Evolutionary conservation across 30 jellyfish, hydroid and myxozoan genomes (phyloP).

Genomic region (Aurelia aurita): DNA sequence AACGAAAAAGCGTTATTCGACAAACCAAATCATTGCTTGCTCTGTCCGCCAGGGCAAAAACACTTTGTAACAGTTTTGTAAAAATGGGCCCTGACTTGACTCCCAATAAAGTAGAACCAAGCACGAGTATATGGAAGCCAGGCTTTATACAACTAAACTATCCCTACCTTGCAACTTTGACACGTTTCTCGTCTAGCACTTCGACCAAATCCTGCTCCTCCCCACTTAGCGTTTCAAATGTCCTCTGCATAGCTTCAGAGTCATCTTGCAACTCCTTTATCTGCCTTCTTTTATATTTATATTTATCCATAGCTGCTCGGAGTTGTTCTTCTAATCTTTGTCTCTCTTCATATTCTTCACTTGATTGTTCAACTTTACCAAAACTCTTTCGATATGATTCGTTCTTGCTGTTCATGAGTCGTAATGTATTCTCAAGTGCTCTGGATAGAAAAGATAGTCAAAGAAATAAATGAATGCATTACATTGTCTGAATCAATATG

Average conservation of each 20-base stretch:
- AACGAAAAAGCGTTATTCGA: too few relatives aligned
- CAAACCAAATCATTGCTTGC: too few relatives aligned
- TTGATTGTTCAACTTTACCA: slow-evolving; percentile 88
- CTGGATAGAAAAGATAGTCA: slow-evolving; percentile 18
- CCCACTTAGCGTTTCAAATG: slow-evolving; percentile 64
- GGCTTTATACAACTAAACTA: not conserved
- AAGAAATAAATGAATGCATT: too few relatives aligned
- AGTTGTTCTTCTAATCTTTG: slow-evolving; percentile 87
- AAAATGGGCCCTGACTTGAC: too few relatives aligned
- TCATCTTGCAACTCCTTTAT: slow-evolving; percentile 94
- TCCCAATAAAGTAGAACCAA: too few relatives aligned
- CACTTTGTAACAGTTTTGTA: too few relatives aligned
- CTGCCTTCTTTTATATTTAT: slow-evolving; percentile 92
- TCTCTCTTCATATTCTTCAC: slow-evolving; percentile 91
- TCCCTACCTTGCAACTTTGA: slow-evolving; percentile 62
- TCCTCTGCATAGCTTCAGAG: slow-evolving; percentile 76
- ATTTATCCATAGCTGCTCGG: slow-evolving; percentile 92
- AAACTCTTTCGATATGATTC: slow-evolving; percentile 90
- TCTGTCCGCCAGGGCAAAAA: too few relatives aligned
- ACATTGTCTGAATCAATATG: too few relatives aligned
- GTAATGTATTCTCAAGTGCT: slow-evolving; percentile 93
- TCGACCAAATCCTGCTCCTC: slow-evolving; percentile 78
- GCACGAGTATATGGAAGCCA: too few relatives aligned
- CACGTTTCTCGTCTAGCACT: slow-evolving; percentile 71
- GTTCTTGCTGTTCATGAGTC: slow-evolving; percentile 86